Conservation (phyloP, 2,797 vertebrate species). For the Coranthus polyacanthus region DNA sequence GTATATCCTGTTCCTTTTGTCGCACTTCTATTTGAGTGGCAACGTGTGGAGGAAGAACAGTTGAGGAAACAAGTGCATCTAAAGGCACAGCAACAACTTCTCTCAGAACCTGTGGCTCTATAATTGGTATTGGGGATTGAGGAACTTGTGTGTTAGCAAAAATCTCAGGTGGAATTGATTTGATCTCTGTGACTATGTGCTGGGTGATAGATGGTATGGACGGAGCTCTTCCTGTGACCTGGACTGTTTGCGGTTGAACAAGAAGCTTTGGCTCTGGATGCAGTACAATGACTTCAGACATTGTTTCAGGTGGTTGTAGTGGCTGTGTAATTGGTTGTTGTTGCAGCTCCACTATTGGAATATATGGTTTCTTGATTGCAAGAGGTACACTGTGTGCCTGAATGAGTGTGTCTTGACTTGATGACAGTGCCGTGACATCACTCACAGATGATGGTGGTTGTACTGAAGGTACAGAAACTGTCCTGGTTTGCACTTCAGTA, state of each 20-base stretch:
- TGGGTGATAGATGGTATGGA: conserved; percentile 36
- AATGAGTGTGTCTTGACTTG: conserved; percentile 54
- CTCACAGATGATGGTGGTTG: conserved; percentile 32
- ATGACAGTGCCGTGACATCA: conserved; percentile 49
- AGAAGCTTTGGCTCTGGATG: conserved; percentile 46
- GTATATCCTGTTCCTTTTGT: conserved; percentile 36
- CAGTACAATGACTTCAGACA: conserved; percentile 49
- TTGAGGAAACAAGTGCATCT: conserved; percentile 21
- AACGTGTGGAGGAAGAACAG: conserved; percentile 30
- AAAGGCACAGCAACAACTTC: conserved; percentile 38
- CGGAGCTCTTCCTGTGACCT: conserved; percentile 41
- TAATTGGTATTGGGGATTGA: conserved; percentile 36
- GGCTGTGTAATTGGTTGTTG: conserved; percentile 52
- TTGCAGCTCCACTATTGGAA: conserved; percentile 43
- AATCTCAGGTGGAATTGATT: conserved; percentile 25
- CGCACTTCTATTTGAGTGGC: conserved; percentile 44
- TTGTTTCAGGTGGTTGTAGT: conserved; percentile 34
- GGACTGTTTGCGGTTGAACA: conserved; percentile 49
- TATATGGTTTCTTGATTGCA: conserved; percentile 78
- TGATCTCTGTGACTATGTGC: conserved; percentile 21
- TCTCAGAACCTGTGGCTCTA: conserved; percentile 49
- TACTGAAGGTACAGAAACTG: conserved; percentile 57
- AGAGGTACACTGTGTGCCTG: conserved; percentile 64
- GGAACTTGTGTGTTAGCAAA: conserved; percentile 27
- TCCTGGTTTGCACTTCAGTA: conserved; percentile 56